Evolutionary conservation across 2,113 vertebrate species (phyloP), one percentile per base, ranked within the genome.

Genomic region (Pheucticus melanocephalus): DNA sequence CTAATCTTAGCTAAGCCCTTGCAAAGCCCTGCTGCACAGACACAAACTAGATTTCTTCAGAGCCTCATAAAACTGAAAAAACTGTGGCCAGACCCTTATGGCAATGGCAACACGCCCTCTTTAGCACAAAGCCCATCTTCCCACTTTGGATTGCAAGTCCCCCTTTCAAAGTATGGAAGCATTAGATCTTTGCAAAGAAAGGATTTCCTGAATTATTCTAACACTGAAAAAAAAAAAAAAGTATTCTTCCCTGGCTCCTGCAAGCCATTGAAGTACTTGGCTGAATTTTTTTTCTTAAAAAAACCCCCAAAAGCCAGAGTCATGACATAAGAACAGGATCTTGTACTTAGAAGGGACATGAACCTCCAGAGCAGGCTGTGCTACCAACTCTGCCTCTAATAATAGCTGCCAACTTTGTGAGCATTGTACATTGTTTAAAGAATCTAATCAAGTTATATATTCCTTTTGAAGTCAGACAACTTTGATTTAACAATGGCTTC

Each of bases 401-500:
- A 91, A 35, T 39, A 85, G 47, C 84, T 94, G 93, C 90, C 93
- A 92, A 51, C 57, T 86, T 33, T 59, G 63, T 77, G 87, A 95
- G 70, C 42, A 8, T 76, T 82, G 50, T 85, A 75, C 78, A 45
- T 65, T 92, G 89, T 82, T 95, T 94, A 87, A 91, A 91, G 50
- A 89, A 82, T 42, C 59, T 96, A 89, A 80, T 90, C 53, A 54
- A 80, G 71, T 95, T 92, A 94, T 28, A 30, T 33, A 57, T 82
- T 65, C 87, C 78, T 91, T 96, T 91, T 95, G 95, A 97, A 96
- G 91, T 76, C 85, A 71, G 91, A 88, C 77, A 92, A 85, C 89
- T 95, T 95, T 94, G 86, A 95, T 95, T 94, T 95, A 97, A 71
- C 63, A 69, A 48, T 56, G 56, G 83, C 71, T 97, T 93, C 94